Percentiles rank a stretch among this genome's conserved stretches.
Evolutionary conservation across 2,797 vertebrate genomes (phyloP).

Genomic region (Denticeps clupeoides): DNA sequence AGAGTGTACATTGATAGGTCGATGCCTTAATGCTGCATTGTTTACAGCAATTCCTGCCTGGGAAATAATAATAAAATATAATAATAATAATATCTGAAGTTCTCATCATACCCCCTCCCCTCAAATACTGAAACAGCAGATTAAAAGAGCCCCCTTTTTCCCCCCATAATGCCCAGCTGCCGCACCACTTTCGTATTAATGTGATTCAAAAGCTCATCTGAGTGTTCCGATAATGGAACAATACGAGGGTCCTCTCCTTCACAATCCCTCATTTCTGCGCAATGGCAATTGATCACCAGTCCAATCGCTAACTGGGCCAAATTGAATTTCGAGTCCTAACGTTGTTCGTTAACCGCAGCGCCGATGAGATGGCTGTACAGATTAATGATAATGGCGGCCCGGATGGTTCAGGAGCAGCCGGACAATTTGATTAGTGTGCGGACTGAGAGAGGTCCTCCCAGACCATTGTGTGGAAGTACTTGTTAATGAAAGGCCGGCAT

Average conservation of each 20-base stretch:
- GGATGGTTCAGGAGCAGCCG: constrained; percentile 59
- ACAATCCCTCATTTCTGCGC: constrained; percentile 58
- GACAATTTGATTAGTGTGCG: constrained; percentile 68
- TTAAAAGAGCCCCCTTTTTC: constrained; percentile 20
- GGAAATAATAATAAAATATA: too few relatives aligned
- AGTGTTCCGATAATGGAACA: constrained; percentile 57
- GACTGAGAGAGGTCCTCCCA: constrained; percentile 53
- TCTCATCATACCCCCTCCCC: too few relatives aligned
- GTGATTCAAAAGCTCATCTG: constrained; percentile 55
- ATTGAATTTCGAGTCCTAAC: constrained; percentile 70
- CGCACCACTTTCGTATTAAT: constrained; percentile 49
- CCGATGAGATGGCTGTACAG: constrained; percentile 66
- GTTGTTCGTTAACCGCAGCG: constrained; percentile 71
- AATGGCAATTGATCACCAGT: constrained; percentile 65
- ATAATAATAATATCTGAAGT: too few relatives aligned
- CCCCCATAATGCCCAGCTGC: constrained; percentile 36
- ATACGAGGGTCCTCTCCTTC: constrained; percentile 44
- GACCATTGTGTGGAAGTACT: constrained; percentile 61
- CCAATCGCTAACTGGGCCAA: constrained; percentile 67
- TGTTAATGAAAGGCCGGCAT: constrained; percentile 65
- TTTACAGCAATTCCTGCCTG: too few relatives aligned
- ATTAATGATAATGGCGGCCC: constrained; percentile 68
- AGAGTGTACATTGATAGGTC: too few relatives aligned
- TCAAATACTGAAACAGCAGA: too few relatives aligned
- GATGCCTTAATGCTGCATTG: too few relatives aligned